Evolutionary conservation across 2,113 vertebrate species (phyloP).

Genomic region (Bubalus kerabau): DNA sequence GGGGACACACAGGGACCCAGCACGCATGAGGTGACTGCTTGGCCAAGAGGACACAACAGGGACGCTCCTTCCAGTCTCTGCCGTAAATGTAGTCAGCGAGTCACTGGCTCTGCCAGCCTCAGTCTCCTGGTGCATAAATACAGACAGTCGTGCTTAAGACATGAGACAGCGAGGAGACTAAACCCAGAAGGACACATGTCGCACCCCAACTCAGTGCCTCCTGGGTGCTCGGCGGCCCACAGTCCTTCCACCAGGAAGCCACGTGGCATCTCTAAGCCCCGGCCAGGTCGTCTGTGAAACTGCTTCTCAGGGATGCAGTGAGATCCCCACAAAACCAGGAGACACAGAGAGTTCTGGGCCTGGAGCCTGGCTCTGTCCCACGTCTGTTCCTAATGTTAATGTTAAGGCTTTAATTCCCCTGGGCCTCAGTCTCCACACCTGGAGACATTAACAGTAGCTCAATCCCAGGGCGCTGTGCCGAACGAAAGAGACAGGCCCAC

Average conservation of each 20-base stretch:
- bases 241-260: not conserved
- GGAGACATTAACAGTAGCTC: not conserved
- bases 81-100: accelerated
- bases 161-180: too few relatives aligned
- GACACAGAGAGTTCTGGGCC: not conserved
- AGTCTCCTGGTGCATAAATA: not conserved
- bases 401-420: not conserved
- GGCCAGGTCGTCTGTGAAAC: not conserved
- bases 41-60: not conserved
- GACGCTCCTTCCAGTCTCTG: not conserved
- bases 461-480: not conserved
- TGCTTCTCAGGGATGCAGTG: not conserved
- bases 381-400: not conserved
- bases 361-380: not conserved
- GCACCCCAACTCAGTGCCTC: not conserved
- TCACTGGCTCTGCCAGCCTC: not conserved
- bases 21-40: accelerated
- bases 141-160: not conserved
- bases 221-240: not conserved
- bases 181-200: not conserved
- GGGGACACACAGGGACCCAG: not conserved
- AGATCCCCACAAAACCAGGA: not conserved
- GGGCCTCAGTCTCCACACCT: not conserved
- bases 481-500: accelerated
- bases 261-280: not conserved